Conservation (phyloP, 2,888 invertebrate species). For the Tinea semifulvella region DNA sequence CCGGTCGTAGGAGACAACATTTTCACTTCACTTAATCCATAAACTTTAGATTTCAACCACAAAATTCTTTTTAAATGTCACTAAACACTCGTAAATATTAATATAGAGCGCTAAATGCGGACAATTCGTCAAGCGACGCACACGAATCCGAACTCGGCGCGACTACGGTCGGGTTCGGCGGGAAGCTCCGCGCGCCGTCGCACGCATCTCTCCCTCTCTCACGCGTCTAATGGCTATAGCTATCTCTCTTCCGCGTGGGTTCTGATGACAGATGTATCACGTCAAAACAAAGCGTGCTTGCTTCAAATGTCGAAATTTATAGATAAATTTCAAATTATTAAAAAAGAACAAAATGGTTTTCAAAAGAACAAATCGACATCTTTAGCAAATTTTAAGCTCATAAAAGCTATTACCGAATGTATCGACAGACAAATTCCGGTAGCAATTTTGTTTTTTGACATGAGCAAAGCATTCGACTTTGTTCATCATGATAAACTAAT, state of each 20-base stretch:
- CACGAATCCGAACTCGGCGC: conserved; percentile 45
- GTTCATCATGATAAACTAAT: too few species aligned
- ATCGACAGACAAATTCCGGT: too few species aligned
- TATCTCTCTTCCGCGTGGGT: conserved; percentile 36
- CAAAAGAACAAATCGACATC: too few species aligned
- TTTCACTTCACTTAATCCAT: conserved; percentile 54
- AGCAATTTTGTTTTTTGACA: too few species aligned
- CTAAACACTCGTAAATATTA: neutral
- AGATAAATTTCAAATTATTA: too few species aligned
- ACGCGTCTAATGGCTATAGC: conserved; percentile 23
- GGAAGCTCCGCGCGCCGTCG: conserved; percentile 48
- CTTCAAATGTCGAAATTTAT: neutral
- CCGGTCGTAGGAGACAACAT: conserved; percentile 63
- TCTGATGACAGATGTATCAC: conserved; percentile 43
- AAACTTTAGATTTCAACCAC: too few species aligned
- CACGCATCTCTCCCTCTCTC: conserved; percentile 36
- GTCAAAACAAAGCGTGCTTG: conserved; percentile 61
- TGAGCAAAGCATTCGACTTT: too few species aligned
- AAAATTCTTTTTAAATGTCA: neutral
- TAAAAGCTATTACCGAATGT: too few species aligned
- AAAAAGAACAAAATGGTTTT: too few species aligned
- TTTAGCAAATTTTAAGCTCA: too few species aligned
- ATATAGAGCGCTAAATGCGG: neutral
- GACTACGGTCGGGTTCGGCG: conserved; percentile 45
- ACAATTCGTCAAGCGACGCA: conserved; percentile 26